Evolutionary conservation across 2,888 invertebrate genomes (phyloP).

Genomic region (Phasia obesa): DNA sequence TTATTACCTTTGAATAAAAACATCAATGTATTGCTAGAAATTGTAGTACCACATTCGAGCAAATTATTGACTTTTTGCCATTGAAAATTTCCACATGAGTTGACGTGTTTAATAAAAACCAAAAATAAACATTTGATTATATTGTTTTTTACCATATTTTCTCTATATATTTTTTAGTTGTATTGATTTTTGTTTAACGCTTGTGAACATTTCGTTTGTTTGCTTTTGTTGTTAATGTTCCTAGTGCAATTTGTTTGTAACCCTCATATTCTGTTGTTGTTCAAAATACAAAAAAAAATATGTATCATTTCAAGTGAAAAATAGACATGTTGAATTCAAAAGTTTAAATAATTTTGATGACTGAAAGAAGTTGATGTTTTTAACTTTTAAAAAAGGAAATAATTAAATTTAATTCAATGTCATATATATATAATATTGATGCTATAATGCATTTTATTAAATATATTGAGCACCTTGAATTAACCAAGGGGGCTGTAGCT

Average conservation of each 20-base stretch:
- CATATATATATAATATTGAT: too few relatives aligned
- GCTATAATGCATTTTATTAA: too few relatives aligned
- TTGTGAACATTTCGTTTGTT: conserved; percentile 7
- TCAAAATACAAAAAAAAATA: conserved; percentile 12
- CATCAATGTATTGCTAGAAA: too few relatives aligned
- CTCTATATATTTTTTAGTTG: neutral
- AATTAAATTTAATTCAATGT: too few relatives aligned
- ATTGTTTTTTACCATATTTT: conserved; percentile 9
- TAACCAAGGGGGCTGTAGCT: too few relatives aligned
- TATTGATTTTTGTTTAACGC: conserved; percentile 15
- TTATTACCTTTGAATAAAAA: conserved; percentile 5
- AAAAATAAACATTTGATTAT: conserved; percentile 17
- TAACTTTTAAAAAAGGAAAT: too few relatives aligned
- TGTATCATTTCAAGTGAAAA: conserved; percentile 19
- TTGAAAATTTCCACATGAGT: conserved; percentile 27
- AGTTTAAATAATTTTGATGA: conserved; percentile 20
- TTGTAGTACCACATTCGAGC: neutral
- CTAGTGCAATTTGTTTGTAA: conserved; percentile 27
- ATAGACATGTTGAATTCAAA: conserved; percentile 21
- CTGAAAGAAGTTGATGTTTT: too few relatives aligned
- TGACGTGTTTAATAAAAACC: conserved; percentile 30
- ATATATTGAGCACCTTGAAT: too few relatives aligned
- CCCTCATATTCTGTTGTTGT: conserved; percentile 12
- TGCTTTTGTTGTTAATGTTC: too few relatives aligned
- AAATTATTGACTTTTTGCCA: conserved; percentile 2